Base-by-base conservation (phyloP, 2,113 vertebrate genomes). In the Cygnus atratus region DNA sequence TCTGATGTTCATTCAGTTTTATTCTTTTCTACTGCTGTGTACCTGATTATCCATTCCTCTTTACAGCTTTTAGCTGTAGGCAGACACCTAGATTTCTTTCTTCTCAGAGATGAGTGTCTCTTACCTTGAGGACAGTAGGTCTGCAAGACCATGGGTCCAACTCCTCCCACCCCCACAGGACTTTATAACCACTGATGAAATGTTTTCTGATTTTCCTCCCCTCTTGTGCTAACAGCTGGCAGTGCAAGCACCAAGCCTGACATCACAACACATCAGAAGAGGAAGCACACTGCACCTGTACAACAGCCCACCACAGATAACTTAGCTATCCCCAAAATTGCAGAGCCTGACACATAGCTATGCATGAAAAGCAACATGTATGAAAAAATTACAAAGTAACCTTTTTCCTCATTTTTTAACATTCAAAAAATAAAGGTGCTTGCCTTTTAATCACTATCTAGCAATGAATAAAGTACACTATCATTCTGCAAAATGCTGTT, bases 401-500 rank as follows among this genome's bases (percentile, higher is more conserved):
- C 1, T 52, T 67, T 1, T 2, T 9, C 13, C 1, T 16, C 22
- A 18, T 37, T 11, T 17, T 20, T 4, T 8, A 63, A 9, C 0
- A 18, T 50, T 61, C 71, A 29, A 20, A 12, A 90, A 46, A 4
- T 35, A 80, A 93, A 81, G 13, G 54, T 43, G 10, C 0, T 58
- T 82, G 9, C 63, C 19, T 68, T 6, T 52, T 37, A 24, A 35
- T 12, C 16, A 13, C 39, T 66, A 52, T 7, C 61, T 25, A 71
- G 13, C 13, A 48, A 58, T 17, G 1, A 67, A 39, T 43, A 62
- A 62, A 4, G 4, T 74, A 3, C n/a, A 6, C 1, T 58, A 9
- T 11, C 44, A 6, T n/a, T 88, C 57, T 37, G 7, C 28, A 39
- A 4, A 16, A 9, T 12, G 21, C 1, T 31, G 18, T 72, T n/a